A percentile compares a stretch with the other conserved stretches of the same genome.
Conservation (phyloP, 2,113 vertebrate species). For the Indicator indicator region DNA sequence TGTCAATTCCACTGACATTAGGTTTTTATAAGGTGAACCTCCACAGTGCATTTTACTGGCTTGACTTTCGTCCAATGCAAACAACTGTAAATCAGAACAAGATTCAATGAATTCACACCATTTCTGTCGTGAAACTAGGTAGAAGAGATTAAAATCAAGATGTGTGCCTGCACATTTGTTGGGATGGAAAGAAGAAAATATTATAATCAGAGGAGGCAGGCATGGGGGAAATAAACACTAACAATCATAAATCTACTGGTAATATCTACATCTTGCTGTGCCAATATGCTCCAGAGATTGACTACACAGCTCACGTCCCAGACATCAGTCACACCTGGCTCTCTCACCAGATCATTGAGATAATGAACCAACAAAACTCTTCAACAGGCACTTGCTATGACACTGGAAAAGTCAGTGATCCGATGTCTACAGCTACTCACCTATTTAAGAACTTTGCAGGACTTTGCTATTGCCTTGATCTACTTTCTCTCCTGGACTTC, state of each 20-base stretch:
- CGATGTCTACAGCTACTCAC: not conserved
- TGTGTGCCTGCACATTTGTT: not conserved
- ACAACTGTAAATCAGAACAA: conserved; percentile 34
- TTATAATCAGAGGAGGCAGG: not conserved
- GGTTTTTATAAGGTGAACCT: conserved; percentile 9
- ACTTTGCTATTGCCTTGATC: not conserved
- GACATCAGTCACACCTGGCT: fast-evolving
- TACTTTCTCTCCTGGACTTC: not conserved
- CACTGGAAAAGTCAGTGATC: not conserved
- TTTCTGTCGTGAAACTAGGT: not conserved
- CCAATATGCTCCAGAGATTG: not conserved
- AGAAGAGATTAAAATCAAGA: not conserved
- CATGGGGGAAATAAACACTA: not conserved
- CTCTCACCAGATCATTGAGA: not conserved
- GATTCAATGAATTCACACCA: not conserved
- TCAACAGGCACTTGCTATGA: not conserved
- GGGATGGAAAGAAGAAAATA: not conserved
- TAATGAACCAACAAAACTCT: not conserved
- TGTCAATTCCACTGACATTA: not conserved
- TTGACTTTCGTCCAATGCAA: not conserved
- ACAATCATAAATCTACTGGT: not conserved
- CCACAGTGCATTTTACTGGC: not conserved
- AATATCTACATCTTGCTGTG: not conserved
- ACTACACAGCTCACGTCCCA: not conserved
- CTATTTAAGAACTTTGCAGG: not conserved